Evolutionary conservation across 2,797 vertebrate species (phyloP).

Genomic region (Pantherophis alleghaniensis): DNA sequence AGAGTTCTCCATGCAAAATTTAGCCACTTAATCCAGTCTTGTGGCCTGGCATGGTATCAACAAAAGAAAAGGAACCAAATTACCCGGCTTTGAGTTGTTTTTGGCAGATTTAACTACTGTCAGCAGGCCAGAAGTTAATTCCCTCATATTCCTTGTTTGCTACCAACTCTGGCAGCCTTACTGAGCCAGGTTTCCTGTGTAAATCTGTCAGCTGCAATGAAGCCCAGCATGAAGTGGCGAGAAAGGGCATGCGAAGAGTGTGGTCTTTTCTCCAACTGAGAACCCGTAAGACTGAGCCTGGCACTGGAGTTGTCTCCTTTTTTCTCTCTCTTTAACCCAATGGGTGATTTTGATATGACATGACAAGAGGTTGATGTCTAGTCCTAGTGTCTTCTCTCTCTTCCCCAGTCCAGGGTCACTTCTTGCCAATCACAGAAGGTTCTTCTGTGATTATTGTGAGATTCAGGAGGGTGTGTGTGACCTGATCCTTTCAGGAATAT

Average conservation of each 20-base stretch:
- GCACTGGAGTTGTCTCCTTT: conserved; percentile 41
- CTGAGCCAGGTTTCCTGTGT: conserved; percentile 74
- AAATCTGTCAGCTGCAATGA: conserved; percentile 79
- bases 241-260: conserved; percentile 70
- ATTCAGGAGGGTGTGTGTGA: conserved; percentile 63
- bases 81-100: conserved; percentile 84
- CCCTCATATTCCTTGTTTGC: conserved; percentile 78
- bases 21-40: conserved; percentile 89
- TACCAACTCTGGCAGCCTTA: conserved; percentile 72
- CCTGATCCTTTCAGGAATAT: conserved; percentile 56
- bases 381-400: not conserved
- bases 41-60: conserved; percentile 88
- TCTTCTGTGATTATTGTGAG: conserved; percentile 38
- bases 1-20: conserved; percentile 80
- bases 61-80: conserved; percentile 91
- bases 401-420: conserved; percentile 10
- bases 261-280: conserved; percentile 63
- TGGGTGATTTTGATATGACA: conserved; percentile 61
- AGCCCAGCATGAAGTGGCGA: conserved; percentile 73
- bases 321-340: conserved; percentile 43
- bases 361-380: conserved; percentile 62
- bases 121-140: conserved; percentile 92
- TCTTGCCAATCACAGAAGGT: conserved; percentile 45
- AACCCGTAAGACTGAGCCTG: conserved; percentile 58
- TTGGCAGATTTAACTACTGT: conserved; percentile 87